Conservation (phyloP, 1,140 invertebrate genomes). For the Zophobas morio region DNA sequence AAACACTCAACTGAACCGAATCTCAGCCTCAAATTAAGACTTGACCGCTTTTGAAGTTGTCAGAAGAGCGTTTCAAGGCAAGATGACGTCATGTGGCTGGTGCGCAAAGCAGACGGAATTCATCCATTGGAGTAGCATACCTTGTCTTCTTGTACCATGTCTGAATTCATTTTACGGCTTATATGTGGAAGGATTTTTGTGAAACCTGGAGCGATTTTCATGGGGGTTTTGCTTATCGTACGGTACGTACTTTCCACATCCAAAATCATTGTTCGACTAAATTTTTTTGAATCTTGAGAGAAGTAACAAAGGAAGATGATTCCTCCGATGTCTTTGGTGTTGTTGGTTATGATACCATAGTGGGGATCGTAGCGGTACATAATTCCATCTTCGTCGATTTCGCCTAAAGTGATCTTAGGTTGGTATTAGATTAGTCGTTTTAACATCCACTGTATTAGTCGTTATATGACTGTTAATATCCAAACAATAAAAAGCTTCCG, state of each 20-base stretch:
- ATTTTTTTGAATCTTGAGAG: not conserved
- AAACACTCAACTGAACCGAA: too few species aligned
- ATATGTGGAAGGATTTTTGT: constrained; percentile 67
- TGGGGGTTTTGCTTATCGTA: constrained; percentile 64
- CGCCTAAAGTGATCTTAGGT: constrained; percentile 40
- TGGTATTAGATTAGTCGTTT: constrained; percentile 32
- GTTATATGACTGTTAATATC: constrained; percentile 37
- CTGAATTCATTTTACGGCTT: constrained; percentile 75
- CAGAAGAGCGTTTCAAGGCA: too few species aligned
- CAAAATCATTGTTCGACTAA: constrained; percentile 30
- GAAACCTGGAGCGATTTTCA: constrained; percentile 58
- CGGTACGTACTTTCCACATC: constrained; percentile 59
- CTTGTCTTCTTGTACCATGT: constrained; percentile 66
- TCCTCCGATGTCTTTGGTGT: constrained; percentile 45
- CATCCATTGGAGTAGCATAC: constrained; percentile 66
- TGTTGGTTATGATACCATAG: constrained; percentile 54
- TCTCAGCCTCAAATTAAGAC: too few species aligned
- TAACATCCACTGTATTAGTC: not conserved
- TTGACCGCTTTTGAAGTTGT: too few species aligned
- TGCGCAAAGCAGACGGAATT: too few species aligned
- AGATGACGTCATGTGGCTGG: too few species aligned
- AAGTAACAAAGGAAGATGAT: constrained; percentile 48
- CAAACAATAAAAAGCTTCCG: constrained; percentile 32
- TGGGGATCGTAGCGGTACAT: constrained; percentile 50
- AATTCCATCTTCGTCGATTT: constrained; percentile 38